Conservation (phyloP, 2,113 vertebrate genomes). For the Cyprinus carpio region DNA sequence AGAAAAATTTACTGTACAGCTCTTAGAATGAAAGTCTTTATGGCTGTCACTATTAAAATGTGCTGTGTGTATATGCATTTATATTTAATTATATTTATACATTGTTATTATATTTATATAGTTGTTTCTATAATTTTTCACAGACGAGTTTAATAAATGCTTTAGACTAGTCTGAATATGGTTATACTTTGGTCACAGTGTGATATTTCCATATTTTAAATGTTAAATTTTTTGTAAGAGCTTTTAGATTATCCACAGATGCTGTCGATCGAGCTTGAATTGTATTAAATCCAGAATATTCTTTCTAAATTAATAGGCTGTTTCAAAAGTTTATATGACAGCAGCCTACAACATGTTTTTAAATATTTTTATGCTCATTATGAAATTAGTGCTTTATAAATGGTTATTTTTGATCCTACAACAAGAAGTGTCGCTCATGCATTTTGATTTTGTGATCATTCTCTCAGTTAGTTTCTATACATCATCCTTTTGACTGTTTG, state of each 20-base stretch:
- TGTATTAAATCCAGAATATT: background rate
- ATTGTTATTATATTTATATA: background rate
- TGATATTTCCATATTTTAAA: background rate
- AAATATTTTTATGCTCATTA: background rate
- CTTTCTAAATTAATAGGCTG: background rate
- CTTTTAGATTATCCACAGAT: background rate
- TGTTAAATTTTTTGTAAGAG: background rate
- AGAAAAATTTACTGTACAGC: background rate
- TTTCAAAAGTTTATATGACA: background rate
- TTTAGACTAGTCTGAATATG: background rate
- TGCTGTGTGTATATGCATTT: background rate
- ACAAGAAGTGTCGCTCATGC: conserved; percentile 28
- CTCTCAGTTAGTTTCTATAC: background rate
- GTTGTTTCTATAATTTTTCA: background rate
- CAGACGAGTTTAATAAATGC: background rate
- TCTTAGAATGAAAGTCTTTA: background rate
- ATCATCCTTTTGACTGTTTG: conserved; percentile 39
- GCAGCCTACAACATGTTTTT: background rate
- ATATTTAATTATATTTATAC: background rate
- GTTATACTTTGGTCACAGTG: background rate
- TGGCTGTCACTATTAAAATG: background rate
- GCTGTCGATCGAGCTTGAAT: background rate
- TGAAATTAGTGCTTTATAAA: conserved; percentile 23
- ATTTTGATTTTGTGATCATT: conserved; percentile 21
- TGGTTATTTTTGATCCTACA: conserved; percentile 25